Percentiles rank a stretch among this genome's conserved stretches.
phyloP scores from a whole-genome alignment of 2,888 invertebrate genomes.

The Mesochorus sp. region DNA sequence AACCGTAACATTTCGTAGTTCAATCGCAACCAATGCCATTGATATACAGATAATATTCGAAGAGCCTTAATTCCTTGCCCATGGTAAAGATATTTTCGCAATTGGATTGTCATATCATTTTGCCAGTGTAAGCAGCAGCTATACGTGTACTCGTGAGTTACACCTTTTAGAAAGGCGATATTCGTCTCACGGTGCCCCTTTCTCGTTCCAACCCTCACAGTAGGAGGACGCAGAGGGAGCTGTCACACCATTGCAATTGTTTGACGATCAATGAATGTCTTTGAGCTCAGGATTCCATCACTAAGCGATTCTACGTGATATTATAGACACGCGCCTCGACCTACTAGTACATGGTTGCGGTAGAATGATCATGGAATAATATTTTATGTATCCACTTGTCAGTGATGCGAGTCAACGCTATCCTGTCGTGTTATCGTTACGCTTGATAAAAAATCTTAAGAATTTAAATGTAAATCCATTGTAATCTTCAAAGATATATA shows the following conservation, averaged over 20 bases:
- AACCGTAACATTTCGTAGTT: neutral
- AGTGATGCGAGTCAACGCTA: conserved; percentile 37
- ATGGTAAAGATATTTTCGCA: conserved; percentile 42
- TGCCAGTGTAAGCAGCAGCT: conserved; percentile 7
- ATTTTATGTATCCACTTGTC: conserved; percentile 2
- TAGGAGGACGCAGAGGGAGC: neutral
- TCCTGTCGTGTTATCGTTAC: neutral
- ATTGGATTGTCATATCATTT: conserved; percentile 13
- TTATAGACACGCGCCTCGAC: conserved; percentile 1
- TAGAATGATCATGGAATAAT: conserved; percentile 8
- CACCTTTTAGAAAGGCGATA: conserved; percentile 27
- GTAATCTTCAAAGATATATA: neutral
- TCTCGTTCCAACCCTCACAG: neutral
- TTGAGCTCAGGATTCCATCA: conserved; percentile 11
- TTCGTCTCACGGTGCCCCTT: conserved; percentile 2
- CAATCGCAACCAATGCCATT: neutral
- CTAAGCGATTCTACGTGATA: neutral
- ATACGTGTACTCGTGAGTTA: neutral
- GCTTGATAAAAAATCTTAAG: conserved; percentile 1
- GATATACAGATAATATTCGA: conserved; percentile 11
- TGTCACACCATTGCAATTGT: conserved; percentile 3
- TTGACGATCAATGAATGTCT: conserved; percentile 39
- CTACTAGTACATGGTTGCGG: neutral
- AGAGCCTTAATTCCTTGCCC: conserved; percentile 36
- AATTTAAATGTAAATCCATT: neutral